These are phyloP conservation scores for Esperia sulphurella DNA, from an alignment of 2,888 invertebrate species.

Conservation along the genomic window DNA sequence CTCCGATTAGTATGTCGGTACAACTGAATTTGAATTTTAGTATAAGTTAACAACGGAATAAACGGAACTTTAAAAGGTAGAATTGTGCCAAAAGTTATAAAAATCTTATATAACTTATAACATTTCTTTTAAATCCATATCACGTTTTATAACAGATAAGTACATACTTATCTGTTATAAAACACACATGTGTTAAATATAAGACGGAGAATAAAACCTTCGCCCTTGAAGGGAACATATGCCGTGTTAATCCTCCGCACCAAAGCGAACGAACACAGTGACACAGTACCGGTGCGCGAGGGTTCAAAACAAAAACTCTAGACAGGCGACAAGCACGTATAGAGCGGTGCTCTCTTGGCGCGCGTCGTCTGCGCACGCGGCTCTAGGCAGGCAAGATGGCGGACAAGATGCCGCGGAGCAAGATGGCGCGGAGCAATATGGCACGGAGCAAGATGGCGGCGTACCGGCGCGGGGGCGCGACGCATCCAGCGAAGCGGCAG, in stretches of 20 bases:
- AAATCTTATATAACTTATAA: no score
- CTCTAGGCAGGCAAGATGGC: slow-evolving; percentile 16
- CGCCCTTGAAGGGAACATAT: no score
- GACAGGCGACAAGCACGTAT: slow-evolving; percentile 77
- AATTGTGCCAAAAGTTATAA: no score
- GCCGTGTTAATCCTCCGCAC: slow-evolving; percentile 61
- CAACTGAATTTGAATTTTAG: no score
- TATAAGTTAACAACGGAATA: no score
- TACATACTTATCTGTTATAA: no score
- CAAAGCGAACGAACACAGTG: slow-evolving; percentile 61
- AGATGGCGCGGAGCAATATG: slow-evolving; percentile 22
- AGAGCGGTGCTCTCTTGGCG: slow-evolving; percentile 67
- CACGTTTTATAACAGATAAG: no score
- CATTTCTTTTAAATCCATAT: no score
- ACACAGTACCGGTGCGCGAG: slow-evolving; percentile 69
- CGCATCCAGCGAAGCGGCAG: slow-evolving; percentile 77
- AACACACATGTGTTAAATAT: no score
- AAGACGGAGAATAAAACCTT: slow-evolving; percentile 34
- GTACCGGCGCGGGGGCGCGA: slow-evolving; percentile 65
- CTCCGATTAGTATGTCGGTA: slow-evolving; percentile 10
- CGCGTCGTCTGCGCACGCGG: slow-evolving; percentile 36
- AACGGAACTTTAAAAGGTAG: no score
- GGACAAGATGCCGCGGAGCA: slow-evolving; percentile 19
- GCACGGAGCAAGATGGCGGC: slow-evolving; percentile 33
- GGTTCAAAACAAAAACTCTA: slow-evolving; percentile 76